phyloP scores from a whole-genome alignment of 2,797 vertebrate genomes.

The Sylvia borin region DNA sequence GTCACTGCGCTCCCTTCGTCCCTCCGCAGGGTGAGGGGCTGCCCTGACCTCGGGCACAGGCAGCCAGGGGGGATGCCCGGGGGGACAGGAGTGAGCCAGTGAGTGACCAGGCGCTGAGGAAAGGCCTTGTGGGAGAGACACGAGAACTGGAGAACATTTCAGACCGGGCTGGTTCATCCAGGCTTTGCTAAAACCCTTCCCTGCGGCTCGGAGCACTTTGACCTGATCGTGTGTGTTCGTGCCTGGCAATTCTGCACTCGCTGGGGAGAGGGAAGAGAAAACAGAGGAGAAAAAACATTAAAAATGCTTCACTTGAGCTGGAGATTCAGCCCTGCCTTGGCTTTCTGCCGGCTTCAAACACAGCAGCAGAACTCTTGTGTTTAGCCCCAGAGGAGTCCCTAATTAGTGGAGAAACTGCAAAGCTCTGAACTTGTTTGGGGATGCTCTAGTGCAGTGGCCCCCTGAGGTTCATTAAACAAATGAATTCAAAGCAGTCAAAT shows the following conservation, averaged over 20 bases:
- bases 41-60: too few species aligned
- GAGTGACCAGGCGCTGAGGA: neutral
- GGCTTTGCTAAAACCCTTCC: slow-evolving; percentile 47
- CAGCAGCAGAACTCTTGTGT: slow-evolving; percentile 1
- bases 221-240: neutral
- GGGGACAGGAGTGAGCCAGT: too few species aligned
- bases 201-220: neutral
- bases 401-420: slow-evolving; percentile 52
- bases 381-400: slow-evolving; percentile 42
- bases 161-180: slow-evolving; percentile 37
- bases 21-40: neutral
- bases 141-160: neutral
- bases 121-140: neutral
- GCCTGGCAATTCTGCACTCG: neutral
- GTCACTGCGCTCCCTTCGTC: neutral
- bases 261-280: neutral
- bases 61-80: neutral
- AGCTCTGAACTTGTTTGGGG: slow-evolving; percentile 18
- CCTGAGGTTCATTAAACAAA: slow-evolving; percentile 59
- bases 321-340: slow-evolving; percentile 8
- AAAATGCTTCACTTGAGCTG: neutral
- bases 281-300: neutral
- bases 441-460: neutral
- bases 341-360: neutral
- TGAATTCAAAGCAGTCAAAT: neutral